A percentile compares a stretch with the other conserved stretches of the same genome.
Conservation (phyloP, 2,113 vertebrate species). For the Campylomormyrus numenius region DNA sequence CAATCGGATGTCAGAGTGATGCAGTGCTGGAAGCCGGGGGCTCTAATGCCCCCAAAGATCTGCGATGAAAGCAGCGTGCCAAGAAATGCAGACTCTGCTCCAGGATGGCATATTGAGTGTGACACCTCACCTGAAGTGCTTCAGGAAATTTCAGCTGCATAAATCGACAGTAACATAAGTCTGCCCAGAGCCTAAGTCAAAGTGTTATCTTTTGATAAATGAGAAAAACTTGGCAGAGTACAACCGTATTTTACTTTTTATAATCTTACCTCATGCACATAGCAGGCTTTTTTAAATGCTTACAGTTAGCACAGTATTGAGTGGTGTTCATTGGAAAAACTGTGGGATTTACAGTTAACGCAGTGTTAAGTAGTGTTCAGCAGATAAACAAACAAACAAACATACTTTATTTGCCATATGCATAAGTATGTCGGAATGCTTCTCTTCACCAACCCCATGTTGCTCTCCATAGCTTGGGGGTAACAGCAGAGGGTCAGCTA, state of each 20-base stretch:
- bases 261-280: not conserved
- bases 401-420: no score
- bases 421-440: no score
- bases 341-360: not conserved
- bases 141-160: not conserved
- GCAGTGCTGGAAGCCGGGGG: not conserved
- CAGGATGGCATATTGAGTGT: not conserved
- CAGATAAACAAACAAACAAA: not conserved
- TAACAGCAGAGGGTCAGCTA: no score
- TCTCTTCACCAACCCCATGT: no score
- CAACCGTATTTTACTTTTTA: not conserved
- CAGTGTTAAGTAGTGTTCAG: not conserved
- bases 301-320: not conserved
- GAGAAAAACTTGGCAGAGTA: not conserved
- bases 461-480: no score
- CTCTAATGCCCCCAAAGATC: not conserved
- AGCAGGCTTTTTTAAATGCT: not conserved
- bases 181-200: not conserved
- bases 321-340: not conserved
- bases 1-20: not conserved
- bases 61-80: not conserved
- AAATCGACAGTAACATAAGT: not conserved
- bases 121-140: not conserved
- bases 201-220: not conserved
- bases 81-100: not conserved